Percentiles rank a stretch among this genome's conserved stretches.
phyloP scores from a whole-genome alignment of 2,113 vertebrate genomes.

The Pipra filicauda region DNA sequence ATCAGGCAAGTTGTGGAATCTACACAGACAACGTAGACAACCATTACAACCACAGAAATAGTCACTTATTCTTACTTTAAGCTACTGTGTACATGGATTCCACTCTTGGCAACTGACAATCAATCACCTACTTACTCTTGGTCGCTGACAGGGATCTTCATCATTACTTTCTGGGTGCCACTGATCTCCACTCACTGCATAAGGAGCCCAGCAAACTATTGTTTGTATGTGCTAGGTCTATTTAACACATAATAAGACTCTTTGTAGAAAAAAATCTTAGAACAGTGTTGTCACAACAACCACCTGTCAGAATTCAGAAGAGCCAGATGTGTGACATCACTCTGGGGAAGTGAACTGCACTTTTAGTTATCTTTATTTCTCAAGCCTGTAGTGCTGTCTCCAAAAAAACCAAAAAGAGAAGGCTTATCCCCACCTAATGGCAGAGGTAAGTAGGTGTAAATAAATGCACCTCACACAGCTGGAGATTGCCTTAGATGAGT shows the following conservation, averaged over 20 bases:
- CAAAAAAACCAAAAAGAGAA: not conserved
- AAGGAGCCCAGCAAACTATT: not conserved
- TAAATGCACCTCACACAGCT: not conserved
- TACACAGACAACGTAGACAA: rapidly evolving
- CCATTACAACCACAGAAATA: not conserved
- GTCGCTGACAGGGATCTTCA: not conserved
- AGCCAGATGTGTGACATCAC: not conserved
- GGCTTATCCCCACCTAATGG: not conserved
- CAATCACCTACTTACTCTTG: not conserved
- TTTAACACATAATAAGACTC: not conserved
- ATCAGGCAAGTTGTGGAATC: not conserved
- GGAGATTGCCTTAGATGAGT: not conserved
- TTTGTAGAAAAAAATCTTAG: not conserved
- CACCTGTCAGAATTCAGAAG: not conserved
- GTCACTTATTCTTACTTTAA: not conserved
- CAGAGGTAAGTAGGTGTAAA: not conserved
- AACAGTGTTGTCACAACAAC: not conserved
- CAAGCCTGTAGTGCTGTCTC: not conserved
- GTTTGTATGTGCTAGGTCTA: not conserved
- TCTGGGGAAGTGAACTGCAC: not conserved
- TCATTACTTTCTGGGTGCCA: not conserved
- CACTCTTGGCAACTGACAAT: not conserved
- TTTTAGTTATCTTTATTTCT: not conserved
- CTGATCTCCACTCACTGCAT: not conserved
- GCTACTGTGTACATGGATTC: not conserved